Evolutionary conservation across 2,888 invertebrate genomes (phyloP).

Genomic region (Sarcophaga carnaria): DNA sequence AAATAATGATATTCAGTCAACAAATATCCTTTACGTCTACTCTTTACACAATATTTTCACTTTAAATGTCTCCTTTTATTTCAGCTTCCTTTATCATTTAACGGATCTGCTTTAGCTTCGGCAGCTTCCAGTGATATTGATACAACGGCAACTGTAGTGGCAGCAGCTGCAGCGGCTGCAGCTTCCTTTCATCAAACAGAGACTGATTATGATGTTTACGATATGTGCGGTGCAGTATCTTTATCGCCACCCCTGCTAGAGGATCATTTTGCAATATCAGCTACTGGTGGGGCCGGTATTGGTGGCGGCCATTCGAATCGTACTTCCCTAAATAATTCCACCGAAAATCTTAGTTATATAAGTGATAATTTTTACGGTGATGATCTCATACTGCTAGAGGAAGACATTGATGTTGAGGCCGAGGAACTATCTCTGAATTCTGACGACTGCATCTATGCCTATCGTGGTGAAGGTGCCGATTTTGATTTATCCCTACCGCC

Average conservation of each 20-base stretch:
- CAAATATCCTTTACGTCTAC: no score
- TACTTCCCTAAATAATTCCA: conserved; percentile 80
- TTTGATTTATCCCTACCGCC: conserved; percentile 75
- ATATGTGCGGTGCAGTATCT: conserved; percentile 67
- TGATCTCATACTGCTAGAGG: conserved; percentile 77
- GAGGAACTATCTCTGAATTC: conserved; percentile 80
- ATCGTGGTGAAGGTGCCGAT: conserved; percentile 80
- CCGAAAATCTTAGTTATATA: conserved; percentile 80
- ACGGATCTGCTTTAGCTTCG: conserved; percentile 48
- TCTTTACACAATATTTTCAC: neutral
- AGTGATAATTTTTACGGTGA: conserved; percentile 80
- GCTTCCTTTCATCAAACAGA: conserved; percentile 54
- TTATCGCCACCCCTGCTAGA: conserved; percentile 65
- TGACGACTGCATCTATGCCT: conserved; percentile 81
- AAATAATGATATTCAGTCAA: neutral
- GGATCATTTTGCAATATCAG: conserved; percentile 67
- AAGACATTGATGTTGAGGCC: conserved; percentile 75
- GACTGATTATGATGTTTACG: conserved; percentile 62
- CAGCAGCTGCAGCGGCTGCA: neutral
- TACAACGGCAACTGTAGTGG: conserved; percentile 53
- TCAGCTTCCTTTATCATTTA: conserved; percentile 54
- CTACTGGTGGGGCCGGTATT: conserved; percentile 55
- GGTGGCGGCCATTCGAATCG: conserved; percentile 68
- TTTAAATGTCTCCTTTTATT: neutral
- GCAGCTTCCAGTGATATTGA: conserved; percentile 58